Base-by-base conservation (phyloP, 53 echinoderm and acorn worm species). In the Mesocentrotus franciscanus region DNA sequence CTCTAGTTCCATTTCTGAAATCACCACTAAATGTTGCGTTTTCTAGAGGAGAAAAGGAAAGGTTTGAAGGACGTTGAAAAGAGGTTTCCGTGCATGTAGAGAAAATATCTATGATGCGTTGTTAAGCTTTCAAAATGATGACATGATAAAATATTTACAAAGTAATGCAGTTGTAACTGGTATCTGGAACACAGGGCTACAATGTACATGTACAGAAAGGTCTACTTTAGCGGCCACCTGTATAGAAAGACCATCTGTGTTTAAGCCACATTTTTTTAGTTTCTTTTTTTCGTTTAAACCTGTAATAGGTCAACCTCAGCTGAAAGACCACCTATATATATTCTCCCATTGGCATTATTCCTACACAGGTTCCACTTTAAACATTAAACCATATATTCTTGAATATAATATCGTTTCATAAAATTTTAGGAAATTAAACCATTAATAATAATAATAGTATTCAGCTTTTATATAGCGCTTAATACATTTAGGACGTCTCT, bases 1-100 rank as follows among this genome's bases (percentile, higher is more conserved):
- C 42, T 92, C 74, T 56, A 71, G 71, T 71, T 92, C 55, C 32
- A 24, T 36, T 61, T 66, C 64, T 91, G 39, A 91, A 61, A 91
- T 91, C 66, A 91, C 39, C 35, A 91, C 16, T 20, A 66, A 91
- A 91, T 66, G 64, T 35, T 20, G 61, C 91, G 24, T 62, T 61
- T 60, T 56, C 61, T 10, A 27, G 33, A 60, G 60, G 2, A 14
- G 49, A 49, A 49, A 49, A 7, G 6, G 49, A 84, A 49, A 18
- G 36, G 84, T 3, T 42, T 49, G 26, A n/a, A 58, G 58, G 58
- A 87, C 58, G 27, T 18, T 27, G 15, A 26, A 58, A 58, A 27
- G n/a, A 58, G 58, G 29, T 87, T 81, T 81, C 18, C 5, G 36
- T 64, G 49, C 20, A 20, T 64, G 64, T 6, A 39, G 20, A n/a